Conservation (phyloP, 2,113 vertebrate genomes). For the Plectropomus leopardus region DNA sequence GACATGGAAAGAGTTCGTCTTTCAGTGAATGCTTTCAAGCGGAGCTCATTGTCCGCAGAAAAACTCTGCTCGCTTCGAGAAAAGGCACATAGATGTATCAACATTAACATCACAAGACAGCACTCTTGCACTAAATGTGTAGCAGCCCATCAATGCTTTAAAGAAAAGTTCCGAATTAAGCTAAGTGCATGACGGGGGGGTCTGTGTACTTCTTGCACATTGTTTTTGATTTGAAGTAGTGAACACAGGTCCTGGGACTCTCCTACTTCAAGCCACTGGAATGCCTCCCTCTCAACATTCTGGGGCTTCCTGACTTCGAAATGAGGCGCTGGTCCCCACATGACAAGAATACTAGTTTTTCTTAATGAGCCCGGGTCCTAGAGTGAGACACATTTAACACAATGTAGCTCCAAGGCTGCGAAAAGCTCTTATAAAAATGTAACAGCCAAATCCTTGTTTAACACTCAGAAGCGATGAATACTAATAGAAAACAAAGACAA, state of each 20-base stretch:
- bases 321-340: constrained; percentile 55
- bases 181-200: constrained; percentile 47
- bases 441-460: constrained; percentile 60
- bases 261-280: constrained; percentile 60
- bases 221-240: constrained; percentile 56
- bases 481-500: constrained; percentile 61
- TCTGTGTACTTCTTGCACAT: constrained; percentile 44
- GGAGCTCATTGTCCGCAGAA: constrained; percentile 38
- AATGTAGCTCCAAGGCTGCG: constrained; percentile 63
- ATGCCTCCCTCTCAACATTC: constrained; percentile 61
- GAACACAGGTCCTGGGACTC: constrained; percentile 75
- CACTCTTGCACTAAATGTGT: constrained; percentile 31
- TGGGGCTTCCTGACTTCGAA: constrained; percentile 63
- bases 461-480: constrained; percentile 61
- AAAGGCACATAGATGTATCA: constrained; percentile 23
- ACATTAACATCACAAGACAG: constrained; percentile 62
- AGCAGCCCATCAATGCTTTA: constrained; percentile 59
- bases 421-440: constrained; percentile 59
- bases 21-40: constrained; percentile 33
- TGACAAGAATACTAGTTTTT: constrained; percentile 66
- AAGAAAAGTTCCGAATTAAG: constrained; percentile 46
- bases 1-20: constrained; percentile 22
- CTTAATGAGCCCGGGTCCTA: constrained; percentile 69
- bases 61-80: constrained; percentile 19
- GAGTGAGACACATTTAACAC: constrained; percentile 61